phyloP scores from a whole-genome alignment of 2,888 invertebrate species.

The Lycaena phlaeas region DNA sequence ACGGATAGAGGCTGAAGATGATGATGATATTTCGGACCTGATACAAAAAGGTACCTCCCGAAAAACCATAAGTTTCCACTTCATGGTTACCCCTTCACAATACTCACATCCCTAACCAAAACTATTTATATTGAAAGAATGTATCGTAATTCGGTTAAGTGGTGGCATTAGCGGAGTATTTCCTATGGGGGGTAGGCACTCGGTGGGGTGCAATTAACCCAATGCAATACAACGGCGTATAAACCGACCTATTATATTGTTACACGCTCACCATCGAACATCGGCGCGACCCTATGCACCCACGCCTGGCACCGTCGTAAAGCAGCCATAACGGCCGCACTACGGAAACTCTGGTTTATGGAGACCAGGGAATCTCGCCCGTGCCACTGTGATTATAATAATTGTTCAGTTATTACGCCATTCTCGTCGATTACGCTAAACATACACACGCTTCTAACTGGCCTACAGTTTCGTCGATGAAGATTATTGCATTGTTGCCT shows the following conservation, averaged over 20 bases:
- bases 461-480: neutral
- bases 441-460: neutral
- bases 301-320: too few relatives aligned
- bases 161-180: slow-evolving; percentile 31
- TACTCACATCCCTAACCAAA: too few relatives aligned
- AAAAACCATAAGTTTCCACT: too few relatives aligned
- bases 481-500: neutral
- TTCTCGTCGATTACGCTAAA: slow-evolving; percentile 3
- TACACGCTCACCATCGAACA: too few relatives aligned
- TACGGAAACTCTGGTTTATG: too few relatives aligned
- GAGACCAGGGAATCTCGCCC: neutral
- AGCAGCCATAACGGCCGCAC: neutral
- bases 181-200: slow-evolving; percentile 29
- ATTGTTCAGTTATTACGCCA: slow-evolving; percentile 3
- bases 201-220: slow-evolving; percentile 41
- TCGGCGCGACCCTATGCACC: too few relatives aligned
- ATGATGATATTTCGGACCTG: too few relatives aligned
- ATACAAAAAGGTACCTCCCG: too few relatives aligned
- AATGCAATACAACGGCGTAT: slow-evolving; percentile 39
- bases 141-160: slow-evolving; percentile 29
- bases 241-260: too few relatives aligned
- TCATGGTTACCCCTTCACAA: too few relatives aligned
- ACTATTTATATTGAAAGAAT: too few relatives aligned
- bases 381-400: neutral
- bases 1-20: too few relatives aligned